Base-by-base conservation (phyloP, 2,797 vertebrate genomes). In the Lateolabrax maculatus region DNA sequence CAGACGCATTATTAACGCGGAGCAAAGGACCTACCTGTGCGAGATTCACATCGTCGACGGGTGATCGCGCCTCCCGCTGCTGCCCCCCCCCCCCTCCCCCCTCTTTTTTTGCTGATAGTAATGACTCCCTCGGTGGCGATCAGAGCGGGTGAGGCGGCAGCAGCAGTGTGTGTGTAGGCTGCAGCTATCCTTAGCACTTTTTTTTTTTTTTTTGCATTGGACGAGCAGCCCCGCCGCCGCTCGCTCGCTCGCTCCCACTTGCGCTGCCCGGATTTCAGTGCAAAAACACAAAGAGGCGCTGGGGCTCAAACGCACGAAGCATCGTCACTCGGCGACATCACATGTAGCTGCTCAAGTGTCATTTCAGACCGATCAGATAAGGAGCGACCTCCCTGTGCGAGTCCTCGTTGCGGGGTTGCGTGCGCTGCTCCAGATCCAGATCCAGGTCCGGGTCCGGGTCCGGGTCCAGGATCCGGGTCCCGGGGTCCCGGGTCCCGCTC, bases 151-250 rank as follows among this genome's bases (percentile, higher is more conserved):
- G 86, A 83, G 81, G 90, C 87, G 81, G 88, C 85, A 79, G 77
- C 65, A 81, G 84, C 51, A 65, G 83, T 67, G 81, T 87, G 90
- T 91, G 93, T 92, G 91, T 81, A 90, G 91, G 91, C 89, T 92
- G 90, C 87, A 91, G 93, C 88, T 90, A 84, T 90, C 89, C 89
- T 87, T 67, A 87, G 88, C 87, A 83, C 87, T 84, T 85, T n/a
- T n/a, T n/a, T n/a, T n/a, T n/a, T n/a, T n/a, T n/a, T n/a, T n/a
- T n/a, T 81, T 71, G 88, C 87, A 84, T 77, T 88, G 87, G 81
- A 85, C 72, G 74, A 89, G 88, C 90, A 79, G 72, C 90, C 31
- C 71, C 37, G 75, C 72, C 6, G 16, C 66, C 55, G 55, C 75
- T 61, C 66, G 75, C 71, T 55, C 78, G 31, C 57, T 83, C 83